Percentiles rank a stretch among this genome's conserved stretches.
phyloP scores from a whole-genome alignment of 2,888 invertebrate species.

The Eupithecia pulchellata region DNA sequence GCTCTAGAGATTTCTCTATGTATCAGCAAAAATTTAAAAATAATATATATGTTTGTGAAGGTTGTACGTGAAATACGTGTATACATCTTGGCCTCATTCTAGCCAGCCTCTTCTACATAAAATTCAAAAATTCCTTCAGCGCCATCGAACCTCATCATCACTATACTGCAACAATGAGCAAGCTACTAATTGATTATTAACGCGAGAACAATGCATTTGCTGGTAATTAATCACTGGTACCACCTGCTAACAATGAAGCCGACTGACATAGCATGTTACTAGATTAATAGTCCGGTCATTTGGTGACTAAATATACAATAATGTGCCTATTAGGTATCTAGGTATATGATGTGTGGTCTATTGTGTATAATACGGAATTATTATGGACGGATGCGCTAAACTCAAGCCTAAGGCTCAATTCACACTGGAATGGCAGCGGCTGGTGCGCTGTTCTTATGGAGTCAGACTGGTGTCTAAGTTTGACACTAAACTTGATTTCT shows the following conservation, averaged over 20 bases:
- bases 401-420: background rate
- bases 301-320: conserved; percentile 45
- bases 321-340: background rate
- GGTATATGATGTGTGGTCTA: background rate
- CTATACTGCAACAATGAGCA: conserved; percentile 37
- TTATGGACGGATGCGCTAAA: background rate
- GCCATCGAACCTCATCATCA: conserved; percentile 1
- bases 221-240: conserved; percentile 61
- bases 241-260: conserved; percentile 68
- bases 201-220: conserved; percentile 58
- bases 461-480: too few species aligned
- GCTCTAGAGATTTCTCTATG: too few species aligned
- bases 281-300: conserved; percentile 61
- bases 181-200: conserved; percentile 63
- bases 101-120: too few species aligned
- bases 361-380: conserved; percentile 5
- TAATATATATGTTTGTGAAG: too few species aligned
- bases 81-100: too few species aligned
- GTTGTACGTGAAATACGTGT: too few species aligned
- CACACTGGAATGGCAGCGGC: background rate
- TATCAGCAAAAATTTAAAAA: too few species aligned
- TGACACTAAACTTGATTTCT: too few species aligned
- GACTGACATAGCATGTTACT: conserved; percentile 60
- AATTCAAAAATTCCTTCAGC: too few species aligned
- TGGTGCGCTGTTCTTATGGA: too few species aligned